These are phyloP conservation scores for Propithecus deckenii DNA, from an alignment of 2,797 vertebrate genomes.

Conservation along the genomic window DNA sequence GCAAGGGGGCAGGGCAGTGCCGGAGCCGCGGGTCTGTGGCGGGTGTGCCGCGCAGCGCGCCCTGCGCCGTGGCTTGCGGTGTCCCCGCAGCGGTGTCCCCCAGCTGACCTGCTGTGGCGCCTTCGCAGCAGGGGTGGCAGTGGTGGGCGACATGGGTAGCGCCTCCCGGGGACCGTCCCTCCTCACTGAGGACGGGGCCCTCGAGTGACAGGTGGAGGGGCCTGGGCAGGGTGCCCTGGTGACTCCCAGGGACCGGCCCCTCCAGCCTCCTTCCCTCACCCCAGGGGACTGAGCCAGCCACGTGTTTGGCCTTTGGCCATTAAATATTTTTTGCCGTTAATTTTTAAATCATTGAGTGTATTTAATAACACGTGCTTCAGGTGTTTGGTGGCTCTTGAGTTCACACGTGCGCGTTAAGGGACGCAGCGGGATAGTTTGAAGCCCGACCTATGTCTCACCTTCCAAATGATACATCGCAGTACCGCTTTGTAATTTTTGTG, in stretches of 20 bases:
- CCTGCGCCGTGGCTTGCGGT: too few species aligned
- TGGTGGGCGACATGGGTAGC: too few species aligned
- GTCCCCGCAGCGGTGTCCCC: neutral
- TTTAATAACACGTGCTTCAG: neutral
- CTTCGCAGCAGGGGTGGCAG: neutral
- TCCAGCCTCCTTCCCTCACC: neutral
- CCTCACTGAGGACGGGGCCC: neutral
- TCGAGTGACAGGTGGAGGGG: neutral
- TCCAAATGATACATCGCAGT: neutral
- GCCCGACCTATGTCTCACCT: neutral
- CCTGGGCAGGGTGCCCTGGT: rapidly evolving
- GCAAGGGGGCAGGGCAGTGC: too few species aligned
- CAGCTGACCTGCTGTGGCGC: neutral
- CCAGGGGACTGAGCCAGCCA: neutral
- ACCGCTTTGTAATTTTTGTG: neutral
- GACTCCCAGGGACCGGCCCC: neutral
- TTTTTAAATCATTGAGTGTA: neutral
- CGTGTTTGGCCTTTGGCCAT: neutral
- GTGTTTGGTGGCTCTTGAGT: neutral
- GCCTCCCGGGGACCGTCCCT: neutral
- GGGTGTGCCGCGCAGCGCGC: too few species aligned
- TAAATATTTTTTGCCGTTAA: neutral
- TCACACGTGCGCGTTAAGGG: neutral
- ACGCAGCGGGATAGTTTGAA: neutral
- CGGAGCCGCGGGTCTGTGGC: too few species aligned